A percentile compares a stretch with the other conserved stretches of the same genome.
Evolutionary conservation across 1,140 invertebrate genomes (phyloP).

Genomic region (Anastrepha ludens): DNA sequence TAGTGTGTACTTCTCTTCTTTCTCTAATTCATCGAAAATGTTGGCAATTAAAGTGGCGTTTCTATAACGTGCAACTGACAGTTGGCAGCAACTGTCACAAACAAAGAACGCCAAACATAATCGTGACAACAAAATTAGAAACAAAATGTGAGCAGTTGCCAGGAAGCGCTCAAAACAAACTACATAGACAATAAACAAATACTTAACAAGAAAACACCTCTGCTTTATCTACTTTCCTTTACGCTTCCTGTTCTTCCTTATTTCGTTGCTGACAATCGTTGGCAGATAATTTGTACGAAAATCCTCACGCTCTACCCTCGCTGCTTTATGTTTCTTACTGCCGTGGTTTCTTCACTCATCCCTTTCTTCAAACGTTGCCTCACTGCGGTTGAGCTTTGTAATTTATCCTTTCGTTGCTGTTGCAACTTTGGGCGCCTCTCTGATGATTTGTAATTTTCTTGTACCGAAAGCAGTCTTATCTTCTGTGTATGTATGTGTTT

Average conservation of each 20-base stretch:
- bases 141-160: constrained; percentile 3
- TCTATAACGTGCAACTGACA: constrained; percentile 41
- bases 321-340: neutral
- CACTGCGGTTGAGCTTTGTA: constrained; percentile 9
- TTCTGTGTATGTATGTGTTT: neutral
- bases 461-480: neutral
- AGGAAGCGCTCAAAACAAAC: neutral
- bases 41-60: constrained; percentile 25
- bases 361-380: neutral
- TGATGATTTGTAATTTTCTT: constrained; percentile 53
- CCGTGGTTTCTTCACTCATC: neutral
- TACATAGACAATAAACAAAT: neutral
- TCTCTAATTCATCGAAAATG: neutral
- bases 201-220: neutral
- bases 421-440: constrained; percentile 36
- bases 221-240: neutral
- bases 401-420: constrained; percentile 2
- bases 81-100: constrained; percentile 32
- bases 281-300: constrained; percentile 3
- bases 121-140: constrained; percentile 37
- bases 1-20: too few relatives aligned
- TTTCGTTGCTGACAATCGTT: neutral
- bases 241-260: neutral
- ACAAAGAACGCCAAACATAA: neutral
- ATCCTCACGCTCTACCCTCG: neutral